phyloP scores from a whole-genome alignment of 2,888 invertebrate genomes.

The Heliconius ethilla region DNA sequence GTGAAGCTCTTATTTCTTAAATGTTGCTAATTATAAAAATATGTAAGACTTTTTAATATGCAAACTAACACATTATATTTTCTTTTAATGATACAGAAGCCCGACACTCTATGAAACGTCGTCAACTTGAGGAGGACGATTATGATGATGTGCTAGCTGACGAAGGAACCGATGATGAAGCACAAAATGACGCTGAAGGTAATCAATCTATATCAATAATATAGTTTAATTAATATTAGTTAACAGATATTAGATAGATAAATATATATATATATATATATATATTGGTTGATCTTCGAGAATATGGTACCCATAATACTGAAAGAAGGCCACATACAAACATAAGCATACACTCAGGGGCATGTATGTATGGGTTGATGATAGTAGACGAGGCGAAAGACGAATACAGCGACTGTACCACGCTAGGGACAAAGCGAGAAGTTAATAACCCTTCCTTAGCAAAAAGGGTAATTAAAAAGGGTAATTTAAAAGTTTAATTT shows the following conservation, averaged over 20 bases:
- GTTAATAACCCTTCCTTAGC: not conserved
- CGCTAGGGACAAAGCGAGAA: not conserved
- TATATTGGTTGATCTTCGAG: no score
- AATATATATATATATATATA: no score
- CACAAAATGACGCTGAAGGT: slow-evolving; percentile 65
- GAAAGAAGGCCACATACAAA: no score
- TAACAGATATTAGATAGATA: no score
- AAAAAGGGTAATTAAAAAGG: not conserved
- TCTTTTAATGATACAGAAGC: slow-evolving; percentile 55
- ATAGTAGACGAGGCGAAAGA: no score
- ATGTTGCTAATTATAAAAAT: not conserved
- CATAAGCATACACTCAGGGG: no score
- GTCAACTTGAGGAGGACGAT: slow-evolving; percentile 55
- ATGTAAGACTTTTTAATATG: not conserved
- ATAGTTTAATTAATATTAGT: not conserved
- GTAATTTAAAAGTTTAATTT: no score
- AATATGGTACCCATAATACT: no score
- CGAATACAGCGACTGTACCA: no score
- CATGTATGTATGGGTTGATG: no score
- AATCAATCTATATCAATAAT: slow-evolving; percentile 29
- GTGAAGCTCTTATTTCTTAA: not conserved
- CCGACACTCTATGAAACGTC: slow-evolving; percentile 58
- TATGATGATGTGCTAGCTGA: slow-evolving; percentile 58
- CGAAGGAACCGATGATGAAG: slow-evolving; percentile 62
- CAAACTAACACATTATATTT: not conserved